Percentiles rank a stretch among this genome's conserved stretches.
Evolutionary conservation across 2,113 vertebrate genomes (phyloP).

Genomic region (Clarias batrachus): DNA sequence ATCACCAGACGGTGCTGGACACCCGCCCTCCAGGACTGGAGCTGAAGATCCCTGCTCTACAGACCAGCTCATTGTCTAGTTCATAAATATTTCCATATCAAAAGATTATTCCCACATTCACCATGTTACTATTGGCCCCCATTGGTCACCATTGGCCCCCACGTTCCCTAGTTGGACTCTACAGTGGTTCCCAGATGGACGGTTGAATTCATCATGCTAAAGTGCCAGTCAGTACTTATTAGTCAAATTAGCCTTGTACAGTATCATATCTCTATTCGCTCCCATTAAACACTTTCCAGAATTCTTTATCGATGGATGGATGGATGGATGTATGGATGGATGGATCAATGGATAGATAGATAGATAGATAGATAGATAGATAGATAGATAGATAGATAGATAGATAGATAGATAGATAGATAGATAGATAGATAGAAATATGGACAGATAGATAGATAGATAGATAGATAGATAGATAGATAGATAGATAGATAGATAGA

Average conservation of each 20-base stretch:
- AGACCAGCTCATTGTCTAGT: neutral
- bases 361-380: neutral
- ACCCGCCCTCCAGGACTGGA: too few species aligned
- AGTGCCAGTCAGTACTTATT: neutral
- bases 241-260: neutral
- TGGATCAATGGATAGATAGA: neutral
- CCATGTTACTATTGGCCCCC: too few species aligned
- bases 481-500: neutral
- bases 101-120: too few species aligned
- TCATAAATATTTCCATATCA: too few species aligned
- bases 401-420: neutral
- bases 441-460: neutral
- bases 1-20: too few species aligned
- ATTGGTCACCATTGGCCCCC: too few species aligned
- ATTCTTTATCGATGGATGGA: neutral
- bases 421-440: neutral
- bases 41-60: too few species aligned
- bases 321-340: neutral
- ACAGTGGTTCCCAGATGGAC: too few species aligned
- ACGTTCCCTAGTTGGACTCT: too few species aligned
- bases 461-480: neutral
- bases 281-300: neutral
- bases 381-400: neutral
- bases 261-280: neutral
- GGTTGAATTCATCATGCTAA: neutral